phyloP scores from a whole-genome alignment of 2,797 vertebrate genomes.

The Numenius phaeopus region DNA sequence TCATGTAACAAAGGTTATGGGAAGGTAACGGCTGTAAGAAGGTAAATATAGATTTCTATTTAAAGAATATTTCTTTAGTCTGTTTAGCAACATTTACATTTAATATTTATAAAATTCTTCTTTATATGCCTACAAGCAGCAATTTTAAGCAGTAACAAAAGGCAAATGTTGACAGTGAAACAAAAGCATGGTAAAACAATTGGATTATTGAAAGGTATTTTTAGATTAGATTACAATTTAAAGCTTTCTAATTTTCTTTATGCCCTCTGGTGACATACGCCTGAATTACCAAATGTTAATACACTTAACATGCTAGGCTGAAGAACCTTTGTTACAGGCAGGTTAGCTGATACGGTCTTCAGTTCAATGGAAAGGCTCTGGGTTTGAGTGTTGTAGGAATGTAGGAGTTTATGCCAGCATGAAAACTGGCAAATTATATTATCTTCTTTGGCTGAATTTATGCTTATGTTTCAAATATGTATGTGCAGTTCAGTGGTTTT shows the following conservation, averaged over 20 bases:
- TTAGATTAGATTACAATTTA: neutral
- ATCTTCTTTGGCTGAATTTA: neutral
- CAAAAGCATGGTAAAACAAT: neutral
- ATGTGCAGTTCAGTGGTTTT: neutral
- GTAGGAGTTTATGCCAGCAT: neutral
- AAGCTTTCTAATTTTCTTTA: neutral
- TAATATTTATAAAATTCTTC: neutral
- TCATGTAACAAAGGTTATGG: neutral
- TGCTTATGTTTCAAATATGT: neutral
- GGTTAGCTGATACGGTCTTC: neutral
- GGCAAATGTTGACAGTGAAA: neutral
- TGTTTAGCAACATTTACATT: neutral
- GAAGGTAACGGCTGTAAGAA: neutral
- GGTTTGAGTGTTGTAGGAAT: neutral
- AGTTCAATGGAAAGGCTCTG: neutral
- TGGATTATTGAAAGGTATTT: neutral
- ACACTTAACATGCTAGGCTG: neutral
- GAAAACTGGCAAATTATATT: neutral
- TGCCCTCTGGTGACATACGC: conserved; percentile 4
- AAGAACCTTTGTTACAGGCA: neutral
- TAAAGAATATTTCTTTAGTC: neutral
- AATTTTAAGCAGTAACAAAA: neutral
- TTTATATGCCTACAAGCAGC: neutral
- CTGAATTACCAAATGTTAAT: neutral
- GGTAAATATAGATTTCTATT: neutral